phyloP scores from a whole-genome alignment of 1,140 invertebrate genomes.

The Meloidogyne hapla region DNA sequence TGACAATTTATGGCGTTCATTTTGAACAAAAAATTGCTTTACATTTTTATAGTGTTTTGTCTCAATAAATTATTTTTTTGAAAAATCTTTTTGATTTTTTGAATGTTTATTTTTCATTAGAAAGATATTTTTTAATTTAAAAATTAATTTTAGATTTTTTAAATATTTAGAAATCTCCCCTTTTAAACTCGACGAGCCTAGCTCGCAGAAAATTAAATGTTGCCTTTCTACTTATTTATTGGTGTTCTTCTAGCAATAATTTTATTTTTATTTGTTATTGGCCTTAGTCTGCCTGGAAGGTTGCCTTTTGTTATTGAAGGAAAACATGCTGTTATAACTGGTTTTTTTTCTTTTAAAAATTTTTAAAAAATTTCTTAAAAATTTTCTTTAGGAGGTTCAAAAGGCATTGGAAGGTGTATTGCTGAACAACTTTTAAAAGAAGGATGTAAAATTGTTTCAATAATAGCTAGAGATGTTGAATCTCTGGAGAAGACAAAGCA shows the following conservation, averaged over 20 bases:
- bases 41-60: constrained; percentile 29
- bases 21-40: constrained; percentile 35
- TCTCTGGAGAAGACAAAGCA: constrained; percentile 33
- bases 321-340: constrained; percentile 52
- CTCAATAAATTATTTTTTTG: background rate
- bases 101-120: background rate
- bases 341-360: constrained; percentile 26
- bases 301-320: constrained; percentile 40
- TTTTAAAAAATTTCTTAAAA: constrained; percentile 19
- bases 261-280: constrained; percentile 9
- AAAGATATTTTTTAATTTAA: constrained; percentile 16
- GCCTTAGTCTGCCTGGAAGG: constrained; percentile 23
- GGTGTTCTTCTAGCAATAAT: constrained; percentile 3
- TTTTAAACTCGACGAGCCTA: background rate
- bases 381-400: constrained; percentile 78
- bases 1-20: constrained; percentile 37
- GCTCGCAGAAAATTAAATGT: too few relatives aligned
- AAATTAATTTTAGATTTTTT: background rate
- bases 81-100: background rate
- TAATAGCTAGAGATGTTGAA: constrained; percentile 78
- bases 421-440: constrained; percentile 75
- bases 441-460: constrained; percentile 80
- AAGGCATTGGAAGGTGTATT: constrained; percentile 84
- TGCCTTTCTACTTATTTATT: constrained; percentile 25
- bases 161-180: background rate